Evolutionary conservation across 1,140 invertebrate species (phyloP).

Genomic region (Tetramorium simillimum): DNA sequence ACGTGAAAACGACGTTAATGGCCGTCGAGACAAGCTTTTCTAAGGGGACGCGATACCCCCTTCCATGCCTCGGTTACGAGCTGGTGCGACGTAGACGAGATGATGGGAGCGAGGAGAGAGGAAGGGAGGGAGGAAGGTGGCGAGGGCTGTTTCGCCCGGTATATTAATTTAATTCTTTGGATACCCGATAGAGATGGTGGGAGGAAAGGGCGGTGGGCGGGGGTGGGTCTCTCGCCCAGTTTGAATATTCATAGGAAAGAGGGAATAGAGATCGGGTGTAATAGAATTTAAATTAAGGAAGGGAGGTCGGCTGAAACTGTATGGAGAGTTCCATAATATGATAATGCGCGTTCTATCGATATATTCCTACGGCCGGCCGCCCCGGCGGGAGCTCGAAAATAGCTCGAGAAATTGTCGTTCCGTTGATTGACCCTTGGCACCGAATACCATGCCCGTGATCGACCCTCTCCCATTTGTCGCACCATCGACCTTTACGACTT

Average conservation of each 20-base stretch:
- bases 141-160: slow-evolving; percentile 81
- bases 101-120: slow-evolving; percentile 19
- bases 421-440: slow-evolving; percentile 71
- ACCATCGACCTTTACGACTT: slow-evolving; percentile 45
- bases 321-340: slow-evolving; percentile 79
- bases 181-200: slow-evolving; percentile 83
- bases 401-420: slow-evolving; percentile 72
- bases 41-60: slow-evolving; percentile 65
- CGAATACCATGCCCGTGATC: slow-evolving; percentile 22
- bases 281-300: slow-evolving; percentile 85
- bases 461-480: slow-evolving; percentile 47
- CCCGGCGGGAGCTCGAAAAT: slow-evolving; percentile 69
- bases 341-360: slow-evolving; percentile 79
- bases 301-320: slow-evolving; percentile 76
- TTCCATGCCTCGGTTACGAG: background rate
- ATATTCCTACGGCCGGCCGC: slow-evolving; percentile 70
- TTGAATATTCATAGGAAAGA: slow-evolving; percentile 85
- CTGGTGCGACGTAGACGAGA: slow-evolving; percentile 60
- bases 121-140: slow-evolving; percentile 20
- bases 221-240: slow-evolving; percentile 73
- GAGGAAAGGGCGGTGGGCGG: slow-evolving; percentile 67
- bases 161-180: slow-evolving; percentile 85
- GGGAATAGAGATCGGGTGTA: slow-evolving; percentile 84
- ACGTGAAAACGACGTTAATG: slow-evolving; percentile 78
- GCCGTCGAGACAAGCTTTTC: slow-evolving; percentile 76